A percentile compares a stretch with the other conserved stretches of the same genome.
Conservation (phyloP, 2,113 vertebrate species). For the Callionymus lyra region DNA sequence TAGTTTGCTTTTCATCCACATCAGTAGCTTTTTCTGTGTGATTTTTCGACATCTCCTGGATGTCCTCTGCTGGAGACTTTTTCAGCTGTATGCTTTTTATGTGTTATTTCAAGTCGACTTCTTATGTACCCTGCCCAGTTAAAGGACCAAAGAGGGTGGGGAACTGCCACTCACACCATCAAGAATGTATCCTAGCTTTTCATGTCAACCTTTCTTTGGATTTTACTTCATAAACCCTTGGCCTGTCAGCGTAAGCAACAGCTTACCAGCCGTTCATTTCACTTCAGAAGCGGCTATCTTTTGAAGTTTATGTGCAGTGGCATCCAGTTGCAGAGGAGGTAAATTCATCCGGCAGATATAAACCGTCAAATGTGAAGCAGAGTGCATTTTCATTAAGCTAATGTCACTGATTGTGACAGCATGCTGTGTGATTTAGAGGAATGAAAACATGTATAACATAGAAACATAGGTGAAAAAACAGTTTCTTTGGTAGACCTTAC, state of each 20-base stretch:
- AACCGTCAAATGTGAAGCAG: slow-evolving; percentile 13
- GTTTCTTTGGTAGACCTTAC: too few species aligned
- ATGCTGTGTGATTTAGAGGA: slow-evolving; percentile 8
- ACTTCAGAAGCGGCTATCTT: slow-evolving; percentile 37
- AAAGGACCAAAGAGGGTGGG: too few species aligned
- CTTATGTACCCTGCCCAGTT: too few species aligned
- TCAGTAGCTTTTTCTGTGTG: slow-evolving; percentile 25
- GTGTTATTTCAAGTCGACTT: too few species aligned
- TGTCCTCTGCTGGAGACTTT: slow-evolving; percentile 19
- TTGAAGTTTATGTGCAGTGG: slow-evolving; percentile 18
- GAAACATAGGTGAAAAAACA: too few species aligned
- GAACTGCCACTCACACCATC: slow-evolving; percentile 3
- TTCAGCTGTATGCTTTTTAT: too few species aligned
- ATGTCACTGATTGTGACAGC: slow-evolving; percentile 32
- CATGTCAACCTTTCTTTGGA: slow-evolving; percentile 22
- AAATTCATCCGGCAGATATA: slow-evolving; percentile 21
- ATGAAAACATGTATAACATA: too few species aligned
- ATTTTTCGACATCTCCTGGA: slow-evolving; percentile 31
- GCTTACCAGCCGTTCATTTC: slow-evolving; percentile 31
- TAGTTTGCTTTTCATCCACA: slow-evolving; percentile 35
- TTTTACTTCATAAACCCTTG: slow-evolving; percentile 32
- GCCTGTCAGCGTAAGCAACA: slow-evolving; percentile 34
- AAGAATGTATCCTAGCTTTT: neutral
- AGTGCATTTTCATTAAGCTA: slow-evolving; percentile 19
- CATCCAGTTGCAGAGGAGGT: slow-evolving; percentile 26